Evolutionary conservation across 2,113 vertebrate genomes (phyloP).

Genomic region (Gallinago undulata): DNA sequence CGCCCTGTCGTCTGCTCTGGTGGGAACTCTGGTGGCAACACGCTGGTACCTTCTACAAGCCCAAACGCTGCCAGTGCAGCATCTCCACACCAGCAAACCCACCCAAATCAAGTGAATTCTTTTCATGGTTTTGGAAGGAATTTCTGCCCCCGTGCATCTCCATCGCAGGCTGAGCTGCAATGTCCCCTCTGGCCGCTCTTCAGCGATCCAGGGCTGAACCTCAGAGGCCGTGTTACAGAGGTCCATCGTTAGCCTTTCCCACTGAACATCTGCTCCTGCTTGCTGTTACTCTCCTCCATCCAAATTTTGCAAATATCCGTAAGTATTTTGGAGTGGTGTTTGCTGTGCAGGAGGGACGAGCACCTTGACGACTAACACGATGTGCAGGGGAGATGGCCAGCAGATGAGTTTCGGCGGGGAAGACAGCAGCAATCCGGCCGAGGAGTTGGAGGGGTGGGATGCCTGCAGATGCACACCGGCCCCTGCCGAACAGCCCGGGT

Average conservation of each 20-base stretch:
- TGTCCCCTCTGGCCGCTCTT: not conserved
- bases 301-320: not conserved
- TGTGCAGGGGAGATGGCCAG: not conserved
- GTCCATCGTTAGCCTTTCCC: not conserved
- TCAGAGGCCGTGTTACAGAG: not conserved
- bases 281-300: not conserved
- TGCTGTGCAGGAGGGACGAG: not conserved
- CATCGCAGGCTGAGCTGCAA: not conserved
- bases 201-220: not conserved
- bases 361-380: not conserved
- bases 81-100: not conserved
- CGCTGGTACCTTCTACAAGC: not conserved
- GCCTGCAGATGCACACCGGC: not conserved
- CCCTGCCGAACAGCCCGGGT: not conserved
- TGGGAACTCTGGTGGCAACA: not conserved
- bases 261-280: not conserved
- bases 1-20: not conserved
- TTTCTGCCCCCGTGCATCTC: not conserved
- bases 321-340: not conserved
- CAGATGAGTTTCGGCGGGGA: not conserved
- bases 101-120: not conserved
- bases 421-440: not conserved
- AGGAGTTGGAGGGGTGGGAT: not conserved
- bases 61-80: not conserved
- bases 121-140: not conserved